Percentiles rank a stretch among this genome's conserved stretches.
Evolutionary conservation across 2,888 invertebrate genomes (phyloP).

Genomic region (Laspeyria flexula): DNA sequence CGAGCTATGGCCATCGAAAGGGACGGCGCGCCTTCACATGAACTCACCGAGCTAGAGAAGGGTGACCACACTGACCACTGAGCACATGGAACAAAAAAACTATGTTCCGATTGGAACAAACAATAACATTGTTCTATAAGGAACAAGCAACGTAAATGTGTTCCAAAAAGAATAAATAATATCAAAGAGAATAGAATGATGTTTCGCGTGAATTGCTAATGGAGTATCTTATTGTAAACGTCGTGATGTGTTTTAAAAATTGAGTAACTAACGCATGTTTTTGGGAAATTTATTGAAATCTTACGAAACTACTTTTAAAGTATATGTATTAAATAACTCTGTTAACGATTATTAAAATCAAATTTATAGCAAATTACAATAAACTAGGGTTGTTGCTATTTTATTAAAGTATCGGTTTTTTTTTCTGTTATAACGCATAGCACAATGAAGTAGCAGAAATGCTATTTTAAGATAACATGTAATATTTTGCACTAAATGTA

Average conservation of each 20-base stretch:
- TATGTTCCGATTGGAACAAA: not conserved
- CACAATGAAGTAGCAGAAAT: too few species aligned
- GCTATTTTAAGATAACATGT: too few species aligned
- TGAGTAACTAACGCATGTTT: not conserved
- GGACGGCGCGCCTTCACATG: constrained; percentile 86
- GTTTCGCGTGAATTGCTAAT: too few species aligned
- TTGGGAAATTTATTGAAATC: not conserved
- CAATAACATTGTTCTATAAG: not conserved
- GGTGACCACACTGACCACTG: constrained; percentile 79
- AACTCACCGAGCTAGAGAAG: constrained; percentile 88
- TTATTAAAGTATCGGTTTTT: too few species aligned
- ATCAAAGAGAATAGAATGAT: too few species aligned
- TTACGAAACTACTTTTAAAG: not conserved
- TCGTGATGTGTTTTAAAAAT: not conserved
- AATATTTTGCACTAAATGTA: too few species aligned
- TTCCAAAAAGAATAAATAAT: too few species aligned
- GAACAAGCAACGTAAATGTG: constrained; percentile 1
- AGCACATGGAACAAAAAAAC: constrained; percentile 25
- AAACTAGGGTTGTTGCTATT: too few species aligned
- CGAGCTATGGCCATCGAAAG: constrained; percentile 73
- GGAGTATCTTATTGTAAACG: not conserved
- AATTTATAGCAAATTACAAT: too few species aligned
- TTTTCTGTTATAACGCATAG: too few species aligned
- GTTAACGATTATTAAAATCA: too few species aligned
- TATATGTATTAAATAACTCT: not conserved